Base-by-base conservation (phyloP, 2,888 invertebrate genomes). In the Sycophila texana region DNA sequence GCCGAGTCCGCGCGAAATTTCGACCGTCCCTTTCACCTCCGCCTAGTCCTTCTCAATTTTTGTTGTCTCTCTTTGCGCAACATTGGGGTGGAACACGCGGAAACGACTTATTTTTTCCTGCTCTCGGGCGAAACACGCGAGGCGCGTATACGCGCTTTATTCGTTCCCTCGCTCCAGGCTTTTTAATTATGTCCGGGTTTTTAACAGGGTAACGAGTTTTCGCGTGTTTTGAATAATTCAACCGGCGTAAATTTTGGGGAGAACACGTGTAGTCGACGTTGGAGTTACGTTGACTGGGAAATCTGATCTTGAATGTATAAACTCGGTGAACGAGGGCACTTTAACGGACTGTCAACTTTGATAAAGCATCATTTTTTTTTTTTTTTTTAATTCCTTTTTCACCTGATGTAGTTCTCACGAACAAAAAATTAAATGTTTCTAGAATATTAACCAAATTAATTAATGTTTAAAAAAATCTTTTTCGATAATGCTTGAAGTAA, bases 271-370 rank as follows among this genome's bases (percentile, higher is more conserved):
- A 53, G 12, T 53, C 4, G 53, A 13, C 53, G 12, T 14, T 14
- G 53, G 14, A 10, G 5, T 53, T 16, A 4, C 22, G 58, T 13
- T 26, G 30, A 13, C 51, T 4, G 30, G 26, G n/a, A 61, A 61
- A 39, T 61, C 61, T 61, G 61, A 61, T 61, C n/a, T 30, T 39
- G 39, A 26, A 30, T 60, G 26, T 26, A 30, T 61, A 60, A 14
- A 20, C 12, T 12, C 7, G 22, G 18, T 13, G 0, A 10, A 3
- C 12, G 18, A 12, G 20, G 60, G 26, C 26, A 26, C 26, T 60
- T 20, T 14, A 3, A 22, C 26, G 3, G 26, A 26, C 60, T 60
- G 60, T 22, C 1, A 60, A 26, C 14, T 60, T 60, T 16, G 22
- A 22, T 22, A 10, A 16, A 3, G 13, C 12, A 12, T 20, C 7